These are phyloP conservation scores for Macroteleia sp. DNA, from an alignment of 2,888 invertebrate genomes.

Conservation along the genomic window DNA sequence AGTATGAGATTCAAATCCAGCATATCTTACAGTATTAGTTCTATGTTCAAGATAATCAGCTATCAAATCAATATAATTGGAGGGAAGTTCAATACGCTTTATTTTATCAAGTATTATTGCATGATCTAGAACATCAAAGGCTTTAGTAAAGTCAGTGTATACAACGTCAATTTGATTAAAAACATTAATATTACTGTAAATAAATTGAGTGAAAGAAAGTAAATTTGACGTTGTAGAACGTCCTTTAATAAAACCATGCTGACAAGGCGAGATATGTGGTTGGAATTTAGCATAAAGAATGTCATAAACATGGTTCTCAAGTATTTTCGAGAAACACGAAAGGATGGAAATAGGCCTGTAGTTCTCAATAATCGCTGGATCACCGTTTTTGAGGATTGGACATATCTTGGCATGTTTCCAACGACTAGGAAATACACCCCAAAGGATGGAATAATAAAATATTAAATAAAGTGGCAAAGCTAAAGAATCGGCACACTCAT, in stretches of 20 bases:
- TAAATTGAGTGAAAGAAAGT: not conserved
- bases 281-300: not conserved
- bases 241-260: conserved; percentile 2
- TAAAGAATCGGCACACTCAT: no score
- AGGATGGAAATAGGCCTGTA: conserved; percentile 7
- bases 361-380: not conserved
- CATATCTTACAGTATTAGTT: no score
- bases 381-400: not conserved
- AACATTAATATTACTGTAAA: not conserved
- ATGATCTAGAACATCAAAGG: conserved; percentile 4
- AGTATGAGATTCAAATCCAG: no score
- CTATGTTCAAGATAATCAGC: no score
- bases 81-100: no score
- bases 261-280: not conserved
- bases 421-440: no score
- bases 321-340: not conserved
- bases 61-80: no score
- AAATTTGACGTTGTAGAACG: not conserved
- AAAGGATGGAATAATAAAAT: no score
- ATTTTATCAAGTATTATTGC: not conserved
- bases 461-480: no score
- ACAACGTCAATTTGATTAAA: conserved; percentile 1
- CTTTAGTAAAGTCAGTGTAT: not conserved
- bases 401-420: not conserved
- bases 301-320: not conserved